A percentile compares a stretch with the other conserved stretches of the same genome.
phyloP scores from a whole-genome alignment of 2,888 invertebrate species.

The Orthosia cruda region DNA sequence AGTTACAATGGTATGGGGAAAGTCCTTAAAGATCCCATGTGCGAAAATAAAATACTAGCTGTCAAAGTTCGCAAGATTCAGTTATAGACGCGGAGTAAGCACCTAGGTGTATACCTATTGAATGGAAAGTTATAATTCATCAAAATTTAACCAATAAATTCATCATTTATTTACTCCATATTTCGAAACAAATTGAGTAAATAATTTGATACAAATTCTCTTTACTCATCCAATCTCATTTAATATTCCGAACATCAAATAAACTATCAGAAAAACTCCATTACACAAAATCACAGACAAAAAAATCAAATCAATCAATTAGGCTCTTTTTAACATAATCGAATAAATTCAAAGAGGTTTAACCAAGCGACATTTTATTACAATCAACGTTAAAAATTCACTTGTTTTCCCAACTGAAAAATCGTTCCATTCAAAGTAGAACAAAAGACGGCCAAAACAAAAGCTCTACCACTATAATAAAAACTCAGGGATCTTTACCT shows the following conservation, averaged over 20 bases:
- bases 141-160: not conserved
- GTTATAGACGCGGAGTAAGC: too few species aligned
- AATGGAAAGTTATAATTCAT: not conserved
- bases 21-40: too few species aligned
- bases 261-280: not conserved
- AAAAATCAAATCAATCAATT: slow-evolving; percentile 45
- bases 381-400: slow-evolving; percentile 72
- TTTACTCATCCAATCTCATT: slow-evolving; percentile 5
- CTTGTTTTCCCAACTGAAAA: slow-evolving; percentile 82
- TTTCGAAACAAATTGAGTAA: not conserved
- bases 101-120: not conserved
- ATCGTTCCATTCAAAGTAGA: slow-evolving; percentile 83
- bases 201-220: not conserved
- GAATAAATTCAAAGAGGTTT: slow-evolving; percentile 50
- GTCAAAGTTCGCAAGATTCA: too few species aligned
- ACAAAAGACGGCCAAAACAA: slow-evolving; percentile 83
- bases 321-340: slow-evolving; percentile 38
- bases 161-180: not conserved
- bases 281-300: slow-evolving; percentile 20
- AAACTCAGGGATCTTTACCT: slow-evolving; percentile 81
- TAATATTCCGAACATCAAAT: not conserved
- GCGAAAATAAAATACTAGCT: too few species aligned
- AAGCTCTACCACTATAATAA: slow-evolving; percentile 79
- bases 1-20: too few species aligned
- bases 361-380: slow-evolving; percentile 64